Conservation (phyloP, 2,888 invertebrate species). For the Yponomeuta malinellus region DNA sequence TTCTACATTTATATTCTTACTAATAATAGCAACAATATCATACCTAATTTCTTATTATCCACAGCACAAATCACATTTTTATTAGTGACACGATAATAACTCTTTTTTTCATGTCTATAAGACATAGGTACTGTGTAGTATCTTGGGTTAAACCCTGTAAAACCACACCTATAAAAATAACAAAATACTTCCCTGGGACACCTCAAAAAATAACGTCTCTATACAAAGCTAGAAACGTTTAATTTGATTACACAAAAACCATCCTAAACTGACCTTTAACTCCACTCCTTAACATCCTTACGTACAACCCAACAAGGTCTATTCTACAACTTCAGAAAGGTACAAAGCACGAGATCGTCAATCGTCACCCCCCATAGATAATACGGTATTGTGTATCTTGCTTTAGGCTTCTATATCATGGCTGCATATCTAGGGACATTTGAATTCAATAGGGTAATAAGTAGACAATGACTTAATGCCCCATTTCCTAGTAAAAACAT, state of each 20-base stretch:
- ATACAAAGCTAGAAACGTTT: background rate
- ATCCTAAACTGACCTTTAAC: background rate
- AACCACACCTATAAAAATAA: background rate
- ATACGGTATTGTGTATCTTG: background rate
- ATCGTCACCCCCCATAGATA: constrained; percentile 5
- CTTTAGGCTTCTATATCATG: constrained; percentile 4
- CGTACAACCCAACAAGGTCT: background rate
- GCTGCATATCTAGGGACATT: background rate
- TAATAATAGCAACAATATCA: too few relatives aligned
- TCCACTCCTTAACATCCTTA: background rate
- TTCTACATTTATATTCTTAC: too few relatives aligned
- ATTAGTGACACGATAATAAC: too few relatives aligned
- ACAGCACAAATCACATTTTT: too few relatives aligned
- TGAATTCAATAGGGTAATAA: constrained; percentile 8
- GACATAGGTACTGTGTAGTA: too few relatives aligned
- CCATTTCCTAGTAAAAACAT: background rate
- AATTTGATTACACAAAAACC: background rate
- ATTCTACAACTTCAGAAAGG: background rate
- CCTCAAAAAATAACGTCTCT: background rate
- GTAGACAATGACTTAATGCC: constrained; percentile 8
- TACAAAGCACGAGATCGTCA: background rate
- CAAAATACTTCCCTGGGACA: background rate
- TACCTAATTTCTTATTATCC: too few relatives aligned
- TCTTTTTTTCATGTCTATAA: too few relatives aligned
- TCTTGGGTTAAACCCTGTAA: too few relatives aligned